Evolutionary conservation across 2,888 invertebrate species (phyloP).

Genomic region (Drosophila tanythrix): DNA sequence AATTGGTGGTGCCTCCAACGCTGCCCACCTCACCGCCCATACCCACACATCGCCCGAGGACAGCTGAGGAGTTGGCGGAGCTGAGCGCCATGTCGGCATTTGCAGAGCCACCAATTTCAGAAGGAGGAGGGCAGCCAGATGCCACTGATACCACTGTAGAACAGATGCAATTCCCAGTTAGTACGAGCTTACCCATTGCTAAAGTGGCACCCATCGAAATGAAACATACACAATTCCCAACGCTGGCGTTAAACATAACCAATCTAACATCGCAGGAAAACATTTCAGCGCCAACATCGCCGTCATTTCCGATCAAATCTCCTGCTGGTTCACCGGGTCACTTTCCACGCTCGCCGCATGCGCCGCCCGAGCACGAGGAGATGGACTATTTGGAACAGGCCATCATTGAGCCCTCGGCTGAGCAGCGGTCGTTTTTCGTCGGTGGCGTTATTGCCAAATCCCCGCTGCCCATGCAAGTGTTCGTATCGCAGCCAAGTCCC

Average conservation of each 20-base stretch:
- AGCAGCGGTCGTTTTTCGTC: constrained; percentile 25
- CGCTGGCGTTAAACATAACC: constrained; percentile 40
- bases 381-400: constrained; percentile 73
- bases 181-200: constrained; percentile 1
- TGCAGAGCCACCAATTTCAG: background rate
- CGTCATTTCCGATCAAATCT: constrained; percentile 69
- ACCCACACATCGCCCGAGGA: constrained; percentile 64
- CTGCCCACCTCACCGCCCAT: constrained; percentile 54
- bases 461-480: constrained; percentile 37
- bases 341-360: constrained; percentile 76
- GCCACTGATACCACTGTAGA: background rate
- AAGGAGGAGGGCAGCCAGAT: background rate
- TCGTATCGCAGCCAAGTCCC: constrained; percentile 51
- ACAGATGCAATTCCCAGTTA: background rate
- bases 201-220: constrained; percentile 19
- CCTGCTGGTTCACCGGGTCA: constrained; percentile 33
- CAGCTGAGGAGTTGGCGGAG: constrained; percentile 45
- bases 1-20: background rate
- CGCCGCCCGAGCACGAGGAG: constrained; percentile 46
- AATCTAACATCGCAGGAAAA: constrained; percentile 15
- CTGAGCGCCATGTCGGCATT: constrained; percentile 20
- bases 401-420: constrained; percentile 39
- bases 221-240: constrained; percentile 1
- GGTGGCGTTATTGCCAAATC: constrained; percentile 44
- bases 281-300: constrained; percentile 57